These are phyloP conservation scores for Tenualosa ilisha DNA, from an alignment of 2,797 vertebrate genomes.

Conservation along the genomic window DNA sequence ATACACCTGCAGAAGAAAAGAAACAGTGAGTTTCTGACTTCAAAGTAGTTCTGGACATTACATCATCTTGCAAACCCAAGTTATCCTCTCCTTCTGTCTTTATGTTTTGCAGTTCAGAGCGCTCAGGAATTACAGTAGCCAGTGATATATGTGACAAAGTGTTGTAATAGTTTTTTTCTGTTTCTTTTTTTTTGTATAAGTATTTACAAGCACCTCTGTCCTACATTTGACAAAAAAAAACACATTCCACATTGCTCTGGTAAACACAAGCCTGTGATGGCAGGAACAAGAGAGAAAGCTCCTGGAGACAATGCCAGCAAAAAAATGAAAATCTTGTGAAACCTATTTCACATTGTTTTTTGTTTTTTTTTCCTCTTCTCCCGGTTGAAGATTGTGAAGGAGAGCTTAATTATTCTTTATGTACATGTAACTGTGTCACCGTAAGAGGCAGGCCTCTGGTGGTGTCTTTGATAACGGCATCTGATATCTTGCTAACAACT, in stretches of 20 bases:
- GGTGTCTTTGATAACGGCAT: constrained; percentile 55
- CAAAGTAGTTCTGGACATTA: constrained; percentile 56
- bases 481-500: constrained; percentile 52
- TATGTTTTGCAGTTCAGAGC: constrained; percentile 47
- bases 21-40: constrained; percentile 52
- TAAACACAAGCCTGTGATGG: constrained; percentile 45
- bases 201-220: constrained; percentile 63
- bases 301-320: constrained; percentile 39
- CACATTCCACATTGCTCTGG: constrained; percentile 60
- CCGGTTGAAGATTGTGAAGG: constrained; percentile 51
- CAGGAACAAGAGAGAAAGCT: constrained; percentile 42
- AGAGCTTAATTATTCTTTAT: constrained; percentile 53
- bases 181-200: constrained; percentile 39
- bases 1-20: constrained; percentile 49
- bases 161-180: constrained; percentile 48
- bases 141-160: constrained; percentile 60
- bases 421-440: constrained; percentile 59
- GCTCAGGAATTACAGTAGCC: constrained; percentile 60
- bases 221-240: constrained; percentile 56
- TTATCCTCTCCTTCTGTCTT: constrained; percentile 37
- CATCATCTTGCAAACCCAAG: constrained; percentile 47
- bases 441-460: constrained; percentile 46
- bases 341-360: constrained; percentile 52
- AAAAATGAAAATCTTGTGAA: constrained; percentile 53
- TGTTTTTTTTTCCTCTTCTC: neutral